A percentile compares a stretch with the other conserved stretches of the same genome.
phyloP scores from a whole-genome alignment of 92 coral and sea anemone species.

The Epizoanthus ramosus region DNA sequence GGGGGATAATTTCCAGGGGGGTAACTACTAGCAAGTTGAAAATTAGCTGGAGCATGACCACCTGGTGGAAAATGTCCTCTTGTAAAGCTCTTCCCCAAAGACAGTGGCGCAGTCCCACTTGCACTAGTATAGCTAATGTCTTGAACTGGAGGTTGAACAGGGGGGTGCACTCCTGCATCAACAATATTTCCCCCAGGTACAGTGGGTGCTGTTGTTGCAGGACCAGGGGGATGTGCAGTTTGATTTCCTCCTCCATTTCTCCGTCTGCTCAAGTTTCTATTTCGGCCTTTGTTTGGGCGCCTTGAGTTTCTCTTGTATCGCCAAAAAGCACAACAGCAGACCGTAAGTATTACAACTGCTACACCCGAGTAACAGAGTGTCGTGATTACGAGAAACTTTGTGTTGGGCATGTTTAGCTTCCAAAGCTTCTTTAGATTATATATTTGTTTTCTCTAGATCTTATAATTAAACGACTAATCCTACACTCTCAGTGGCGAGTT shows the following conservation, averaged over 20 bases:
- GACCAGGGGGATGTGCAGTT: constrained; percentile 11
- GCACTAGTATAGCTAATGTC: constrained; percentile 9
- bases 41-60: no score
- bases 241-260: constrained; percentile 43
- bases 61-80: constrained; percentile 12
- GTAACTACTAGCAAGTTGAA: no score
- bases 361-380: constrained; percentile 84
- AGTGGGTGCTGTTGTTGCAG: background rate
- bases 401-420: constrained; percentile 64
- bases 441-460: no score
- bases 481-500: constrained; percentile 2
- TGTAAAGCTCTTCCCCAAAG: constrained; percentile 21
- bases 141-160: constrained; percentile 23
- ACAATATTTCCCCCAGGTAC: background rate
- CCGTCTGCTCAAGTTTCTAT: constrained; percentile 47
- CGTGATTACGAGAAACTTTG: constrained; percentile 79
- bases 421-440: background rate
- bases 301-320: constrained; percentile 69
- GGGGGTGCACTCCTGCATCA: background rate
- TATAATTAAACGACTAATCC: no score
- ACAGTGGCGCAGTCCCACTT: background rate
- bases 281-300: constrained; percentile 49
- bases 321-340: constrained; percentile 86
- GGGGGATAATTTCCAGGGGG: no score
- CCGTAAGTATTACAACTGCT: constrained; percentile 70